These are phyloP conservation scores for Gymnarchus niloticus DNA, from an alignment of 2,113 vertebrate genomes.

Conservation along the genomic window DNA sequence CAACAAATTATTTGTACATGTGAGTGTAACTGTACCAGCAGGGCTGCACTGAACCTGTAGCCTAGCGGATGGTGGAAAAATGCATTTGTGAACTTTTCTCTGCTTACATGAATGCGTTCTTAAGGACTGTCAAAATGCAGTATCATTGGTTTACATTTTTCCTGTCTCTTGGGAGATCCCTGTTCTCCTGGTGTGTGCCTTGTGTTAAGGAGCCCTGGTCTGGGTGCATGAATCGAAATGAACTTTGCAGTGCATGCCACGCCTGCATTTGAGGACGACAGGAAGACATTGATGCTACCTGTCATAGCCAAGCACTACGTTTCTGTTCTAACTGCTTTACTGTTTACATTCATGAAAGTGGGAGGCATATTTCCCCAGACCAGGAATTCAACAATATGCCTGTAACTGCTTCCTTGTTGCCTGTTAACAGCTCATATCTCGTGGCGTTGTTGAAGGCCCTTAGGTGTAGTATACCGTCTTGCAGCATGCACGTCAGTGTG, in stretches of 20 bases:
- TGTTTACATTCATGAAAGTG: neutral
- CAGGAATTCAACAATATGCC: neutral
- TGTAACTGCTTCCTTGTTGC: neutral
- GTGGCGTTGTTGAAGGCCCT: neutral
- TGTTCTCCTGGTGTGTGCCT: too few species aligned
- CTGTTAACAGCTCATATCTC: too few species aligned
- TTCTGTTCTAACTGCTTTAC: neutral
- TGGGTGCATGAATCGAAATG: too few species aligned
- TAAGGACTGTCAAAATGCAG: neutral
- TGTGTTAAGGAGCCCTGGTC: too few species aligned
- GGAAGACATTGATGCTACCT: neutral
- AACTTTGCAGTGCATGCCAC: neutral
- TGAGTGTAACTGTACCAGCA: neutral
- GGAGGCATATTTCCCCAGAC: too few species aligned
- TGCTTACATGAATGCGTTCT: too few species aligned
- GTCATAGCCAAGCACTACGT: neutral
- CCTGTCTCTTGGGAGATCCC: too few species aligned
- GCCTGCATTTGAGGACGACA: neutral
- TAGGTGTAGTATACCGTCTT: neutral
- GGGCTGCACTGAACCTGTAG: neutral
- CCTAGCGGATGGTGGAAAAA: neutral
- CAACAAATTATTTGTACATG: neutral
- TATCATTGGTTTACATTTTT: neutral
- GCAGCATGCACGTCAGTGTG: neutral
- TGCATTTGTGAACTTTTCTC: neutral